A percentile compares a stretch with the other conserved stretches of the same genome.
Evolutionary conservation across 2,113 vertebrate species (phyloP).

Genomic region (Rattus rattus): DNA sequence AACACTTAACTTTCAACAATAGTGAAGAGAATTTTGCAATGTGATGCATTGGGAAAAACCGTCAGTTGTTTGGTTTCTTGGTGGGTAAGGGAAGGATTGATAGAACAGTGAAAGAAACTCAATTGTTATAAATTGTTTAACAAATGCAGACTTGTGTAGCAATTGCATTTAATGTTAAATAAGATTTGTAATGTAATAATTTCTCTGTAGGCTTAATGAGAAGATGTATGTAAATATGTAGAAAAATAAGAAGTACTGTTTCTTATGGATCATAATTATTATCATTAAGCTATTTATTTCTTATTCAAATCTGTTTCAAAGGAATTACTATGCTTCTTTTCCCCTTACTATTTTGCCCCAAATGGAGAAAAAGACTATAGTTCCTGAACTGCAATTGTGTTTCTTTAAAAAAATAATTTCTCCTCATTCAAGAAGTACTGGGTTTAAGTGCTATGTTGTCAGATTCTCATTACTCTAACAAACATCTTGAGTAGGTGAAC

Average conservation of each 20-base stretch:
- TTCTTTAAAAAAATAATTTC: conserved; percentile 22
- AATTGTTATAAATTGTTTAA: conserved; percentile 58
- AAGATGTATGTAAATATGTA: conserved; percentile 56
- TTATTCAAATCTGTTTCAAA: background rate
- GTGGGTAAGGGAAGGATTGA: conserved; percentile 55
- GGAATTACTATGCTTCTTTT: background rate
- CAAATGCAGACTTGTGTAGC: conserved; percentile 63
- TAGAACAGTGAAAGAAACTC: conserved; percentile 38
- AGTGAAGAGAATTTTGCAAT: background rate
- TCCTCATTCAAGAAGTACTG: conserved; percentile 16
- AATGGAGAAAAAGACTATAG: background rate
- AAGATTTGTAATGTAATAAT: conserved; percentile 63
- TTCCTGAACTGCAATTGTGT: background rate
- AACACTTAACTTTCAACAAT: background rate
- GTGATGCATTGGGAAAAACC: background rate
- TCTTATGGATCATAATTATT: conserved; percentile 13
- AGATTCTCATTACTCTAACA: background rate
- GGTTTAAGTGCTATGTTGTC: background rate
- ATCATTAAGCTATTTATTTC: conserved; percentile 33
- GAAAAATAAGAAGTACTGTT: background rate
- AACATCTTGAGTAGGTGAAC: background rate
- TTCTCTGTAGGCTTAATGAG: conserved; percentile 29
- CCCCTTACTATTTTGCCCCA: background rate
- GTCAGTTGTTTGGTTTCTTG: conserved; percentile 20
- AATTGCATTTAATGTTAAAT: conserved; percentile 65